phyloP scores from a whole-genome alignment of 2,888 invertebrate genomes.

The Aspidiotus rigidus region DNA sequence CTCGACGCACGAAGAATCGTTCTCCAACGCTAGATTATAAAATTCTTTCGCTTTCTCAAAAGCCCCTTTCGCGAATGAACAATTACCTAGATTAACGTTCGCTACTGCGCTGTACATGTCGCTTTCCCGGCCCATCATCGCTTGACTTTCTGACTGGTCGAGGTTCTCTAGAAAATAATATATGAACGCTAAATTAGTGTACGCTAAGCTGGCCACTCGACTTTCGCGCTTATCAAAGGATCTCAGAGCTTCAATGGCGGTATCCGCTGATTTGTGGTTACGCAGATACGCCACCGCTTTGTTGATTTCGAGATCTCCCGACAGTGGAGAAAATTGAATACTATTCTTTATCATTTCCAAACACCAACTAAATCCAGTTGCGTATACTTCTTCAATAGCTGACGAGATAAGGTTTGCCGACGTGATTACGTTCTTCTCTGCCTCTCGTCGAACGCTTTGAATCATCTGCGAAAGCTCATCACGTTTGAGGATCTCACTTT shows the following conservation, averaged over 20 bases:
- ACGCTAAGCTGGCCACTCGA: conserved; percentile 72
- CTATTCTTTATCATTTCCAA: conserved; percentile 87
- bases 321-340: conserved; percentile 62
- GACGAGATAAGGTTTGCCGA: conserved; percentile 84
- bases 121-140: conserved; percentile 16
- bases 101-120: conserved; percentile 73
- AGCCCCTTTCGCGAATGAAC: conserved; percentile 60
- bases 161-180: conserved; percentile 56
- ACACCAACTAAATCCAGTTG: conserved; percentile 65
- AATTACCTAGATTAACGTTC: conserved; percentile 75
- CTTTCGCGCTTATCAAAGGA: conserved; percentile 77
- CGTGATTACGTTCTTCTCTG: conserved; percentile 72
- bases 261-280: conserved; percentile 54
- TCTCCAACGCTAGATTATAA: conserved; percentile 64
- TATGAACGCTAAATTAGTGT: conserved; percentile 77
- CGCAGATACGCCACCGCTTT: conserved; percentile 78
- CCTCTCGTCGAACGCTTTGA: conserved; percentile 58
- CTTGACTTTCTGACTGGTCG: conserved; percentile 36
- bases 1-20: conserved; percentile 73
- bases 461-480: conserved; percentile 68
- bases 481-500: conserved; percentile 46
- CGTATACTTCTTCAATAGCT: conserved; percentile 58
- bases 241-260: conserved; percentile 75
- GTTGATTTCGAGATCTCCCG: conserved; percentile 81
- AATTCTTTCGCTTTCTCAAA: conserved; percentile 61